Conservation (phyloP, 92 coral and sea anemone species). For the Zoanthus sansibaricus region DNA sequence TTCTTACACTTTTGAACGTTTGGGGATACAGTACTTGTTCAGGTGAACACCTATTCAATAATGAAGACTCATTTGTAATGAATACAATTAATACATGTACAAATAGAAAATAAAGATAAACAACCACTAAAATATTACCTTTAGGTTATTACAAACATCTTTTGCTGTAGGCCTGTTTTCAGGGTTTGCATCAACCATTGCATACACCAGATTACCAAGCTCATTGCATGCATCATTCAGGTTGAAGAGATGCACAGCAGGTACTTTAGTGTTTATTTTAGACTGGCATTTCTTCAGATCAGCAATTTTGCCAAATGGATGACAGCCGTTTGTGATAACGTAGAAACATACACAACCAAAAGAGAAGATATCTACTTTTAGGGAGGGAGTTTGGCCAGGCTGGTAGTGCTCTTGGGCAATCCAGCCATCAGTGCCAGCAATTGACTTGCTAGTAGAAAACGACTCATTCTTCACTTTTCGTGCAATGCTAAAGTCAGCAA, state of each 20-base stretch:
- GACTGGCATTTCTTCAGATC: not conserved
- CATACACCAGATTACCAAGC: conserved; percentile 23
- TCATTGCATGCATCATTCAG: not conserved
- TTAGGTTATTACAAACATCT: not conserved
- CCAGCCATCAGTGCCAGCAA: conserved; percentile 29
- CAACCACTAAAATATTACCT: not conserved
- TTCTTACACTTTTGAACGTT: too few species aligned
- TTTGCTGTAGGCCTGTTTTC: conserved; percentile 17
- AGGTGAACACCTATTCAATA: too few species aligned
- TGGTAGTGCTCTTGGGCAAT: conserved; percentile 28
- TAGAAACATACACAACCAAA: conserved; percentile 41
- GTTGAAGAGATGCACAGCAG: conserved; percentile 2
- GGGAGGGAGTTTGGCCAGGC: conserved; percentile 23
- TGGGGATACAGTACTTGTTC: too few species aligned
- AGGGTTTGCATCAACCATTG: conserved; percentile 26
- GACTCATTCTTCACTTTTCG: conserved; percentile 1
- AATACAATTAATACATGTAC: too few species aligned
- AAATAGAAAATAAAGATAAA: too few species aligned
- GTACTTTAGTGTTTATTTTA: not conserved
- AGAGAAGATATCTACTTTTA: conserved; percentile 27
- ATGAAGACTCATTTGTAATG: too few species aligned
- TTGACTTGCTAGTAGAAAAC: conserved; percentile 20
- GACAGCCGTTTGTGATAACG: conserved; percentile 24
- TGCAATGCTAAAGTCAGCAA: conserved; percentile 38
- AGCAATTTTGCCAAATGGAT: conserved; percentile 31